Evolutionary conservation across 2,888 invertebrate species (phyloP).

Genomic region (Polydrusus tereticollis): DNA sequence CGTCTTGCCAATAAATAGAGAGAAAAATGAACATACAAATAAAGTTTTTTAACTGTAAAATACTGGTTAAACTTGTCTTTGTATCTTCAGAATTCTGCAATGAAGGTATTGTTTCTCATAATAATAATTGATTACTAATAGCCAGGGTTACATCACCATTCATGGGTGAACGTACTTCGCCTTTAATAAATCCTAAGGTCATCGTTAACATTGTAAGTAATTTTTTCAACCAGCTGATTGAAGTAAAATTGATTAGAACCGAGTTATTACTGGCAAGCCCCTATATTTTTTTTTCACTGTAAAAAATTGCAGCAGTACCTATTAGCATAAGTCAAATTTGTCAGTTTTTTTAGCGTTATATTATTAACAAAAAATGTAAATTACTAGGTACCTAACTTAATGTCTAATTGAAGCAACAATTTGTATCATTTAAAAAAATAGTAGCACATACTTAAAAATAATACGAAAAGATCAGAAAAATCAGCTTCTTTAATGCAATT

Average conservation of each 20-base stretch:
- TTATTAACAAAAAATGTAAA: no score
- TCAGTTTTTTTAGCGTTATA: no score
- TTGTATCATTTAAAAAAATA: no score
- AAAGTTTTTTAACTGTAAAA: no score
- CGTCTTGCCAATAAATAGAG: no score
- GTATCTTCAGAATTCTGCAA: conserved; percentile 28
- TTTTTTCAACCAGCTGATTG: conserved; percentile 23
- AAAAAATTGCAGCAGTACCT: neutral
- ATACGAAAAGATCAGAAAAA: no score
- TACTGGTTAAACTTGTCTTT: no score
- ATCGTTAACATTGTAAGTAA: conserved; percentile 21
- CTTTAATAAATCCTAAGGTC: conserved; percentile 38
- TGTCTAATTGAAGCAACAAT: no score
- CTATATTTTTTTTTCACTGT: neutral
- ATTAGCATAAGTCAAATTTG: neutral
- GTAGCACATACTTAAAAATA: no score
- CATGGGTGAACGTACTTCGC: conserved; percentile 39
- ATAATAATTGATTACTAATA: conserved; percentile 36
- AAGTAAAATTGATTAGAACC: conserved; percentile 16
- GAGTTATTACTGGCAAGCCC: conserved; percentile 10
- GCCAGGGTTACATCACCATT: conserved; percentile 22
- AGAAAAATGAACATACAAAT: no score
- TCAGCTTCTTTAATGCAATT: no score
- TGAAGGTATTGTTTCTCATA: conserved; percentile 25
- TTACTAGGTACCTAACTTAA: no score